Conservation (phyloP, 2,888 invertebrate species). For the Aromia moschata region DNA sequence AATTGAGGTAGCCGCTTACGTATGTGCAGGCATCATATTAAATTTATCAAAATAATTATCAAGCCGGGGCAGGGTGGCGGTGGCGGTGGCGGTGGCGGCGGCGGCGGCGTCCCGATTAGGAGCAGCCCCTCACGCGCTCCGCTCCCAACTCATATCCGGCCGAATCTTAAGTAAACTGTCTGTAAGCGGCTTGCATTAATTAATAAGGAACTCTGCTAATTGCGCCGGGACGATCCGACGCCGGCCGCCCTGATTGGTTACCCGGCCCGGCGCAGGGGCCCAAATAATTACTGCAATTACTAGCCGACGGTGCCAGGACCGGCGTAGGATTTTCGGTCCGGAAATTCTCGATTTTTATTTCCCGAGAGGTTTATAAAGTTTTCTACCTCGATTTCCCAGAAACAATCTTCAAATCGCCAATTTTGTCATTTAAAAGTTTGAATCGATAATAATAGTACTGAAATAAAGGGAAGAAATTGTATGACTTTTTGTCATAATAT, state of each 20-base stretch:
- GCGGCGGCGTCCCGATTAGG: slow-evolving; percentile 59
- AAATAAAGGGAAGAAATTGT: too few species aligned
- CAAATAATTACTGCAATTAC: slow-evolving; percentile 55
- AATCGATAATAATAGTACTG: too few species aligned
- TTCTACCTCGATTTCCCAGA: too few species aligned
- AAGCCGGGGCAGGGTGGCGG: slow-evolving; percentile 53
- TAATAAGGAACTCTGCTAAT: slow-evolving; percentile 64
- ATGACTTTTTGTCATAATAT: too few species aligned
- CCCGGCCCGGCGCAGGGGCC: slow-evolving; percentile 49
- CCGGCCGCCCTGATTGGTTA: slow-evolving; percentile 55
- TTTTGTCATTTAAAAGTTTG: too few species aligned
- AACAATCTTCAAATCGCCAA: too few species aligned
- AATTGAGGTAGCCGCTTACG: slow-evolving; percentile 60
- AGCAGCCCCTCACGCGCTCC: slow-evolving; percentile 47
- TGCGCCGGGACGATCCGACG: slow-evolving; percentile 60
- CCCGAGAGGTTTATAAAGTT: too few species aligned
- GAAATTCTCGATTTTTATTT: too few species aligned
- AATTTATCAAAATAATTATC: slow-evolving; percentile 63
- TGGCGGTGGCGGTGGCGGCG: too few species aligned
- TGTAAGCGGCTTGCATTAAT: slow-evolving; percentile 63
- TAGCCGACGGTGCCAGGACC: too few species aligned
- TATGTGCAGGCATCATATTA: slow-evolving; percentile 60
- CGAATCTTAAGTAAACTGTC: slow-evolving; percentile 62
- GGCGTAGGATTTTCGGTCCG: too few species aligned
- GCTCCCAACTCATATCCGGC: slow-evolving; percentile 56